A percentile compares a stretch with the other conserved stretches of the same genome.
Evolutionary conservation across 1,140 invertebrate genomes (phyloP).

Genomic region (Saxidomus purpurata): DNA sequence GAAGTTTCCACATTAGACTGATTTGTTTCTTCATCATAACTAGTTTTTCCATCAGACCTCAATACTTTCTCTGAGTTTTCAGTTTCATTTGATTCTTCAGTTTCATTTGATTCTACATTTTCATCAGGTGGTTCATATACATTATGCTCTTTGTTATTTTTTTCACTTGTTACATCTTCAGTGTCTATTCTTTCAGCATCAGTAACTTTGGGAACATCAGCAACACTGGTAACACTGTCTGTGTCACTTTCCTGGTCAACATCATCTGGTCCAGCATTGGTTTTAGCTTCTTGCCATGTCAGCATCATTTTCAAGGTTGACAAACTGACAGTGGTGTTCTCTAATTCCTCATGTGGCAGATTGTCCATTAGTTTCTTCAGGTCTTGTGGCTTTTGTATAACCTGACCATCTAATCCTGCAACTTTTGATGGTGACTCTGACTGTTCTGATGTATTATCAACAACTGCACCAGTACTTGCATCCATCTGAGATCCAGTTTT

Average conservation of each 20-base stretch:
- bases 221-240: neutral
- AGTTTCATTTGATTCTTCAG: neutral
- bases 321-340: neutral
- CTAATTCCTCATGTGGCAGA: neutral
- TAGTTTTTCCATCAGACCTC: too few relatives aligned
- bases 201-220: neutral
- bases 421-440: neutral
- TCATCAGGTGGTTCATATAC: neutral
- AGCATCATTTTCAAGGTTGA: conserved; percentile 17
- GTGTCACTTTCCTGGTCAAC: neutral
- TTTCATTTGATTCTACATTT: too few relatives aligned
- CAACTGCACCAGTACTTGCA: neutral
- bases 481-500: neutral
- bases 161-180: conserved; percentile 11
- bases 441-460: neutral
- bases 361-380: conserved; percentile 14
- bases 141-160: conserved; percentile 17
- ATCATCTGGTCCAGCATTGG: neutral
- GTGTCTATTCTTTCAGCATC: neutral
- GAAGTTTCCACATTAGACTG: neutral
- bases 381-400: conserved; percentile 32
- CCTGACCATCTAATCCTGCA: conserved; percentile 4
- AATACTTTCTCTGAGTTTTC: neutral
- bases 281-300: neutral
- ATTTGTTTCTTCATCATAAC: neutral